Base-by-base conservation (phyloP, 2,888 invertebrate genomes). In the Papilio gigon region DNA sequence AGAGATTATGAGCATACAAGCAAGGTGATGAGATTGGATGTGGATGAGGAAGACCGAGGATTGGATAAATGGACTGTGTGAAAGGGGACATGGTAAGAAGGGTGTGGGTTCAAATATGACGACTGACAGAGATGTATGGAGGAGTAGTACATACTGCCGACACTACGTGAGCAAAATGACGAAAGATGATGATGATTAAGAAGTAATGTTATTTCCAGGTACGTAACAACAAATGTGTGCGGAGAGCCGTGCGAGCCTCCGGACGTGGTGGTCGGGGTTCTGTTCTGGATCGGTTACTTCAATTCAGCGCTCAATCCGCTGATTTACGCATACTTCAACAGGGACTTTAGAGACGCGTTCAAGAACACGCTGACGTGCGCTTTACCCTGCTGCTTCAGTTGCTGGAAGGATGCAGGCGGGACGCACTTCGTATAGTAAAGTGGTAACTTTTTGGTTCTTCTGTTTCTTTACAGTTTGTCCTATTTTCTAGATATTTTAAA, bases 201-300 rank as follows among this genome's bases (percentile, higher is more conserved):
- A 14, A 1, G 5, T 1, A 22, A 37, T 20, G 9, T 56, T 65
- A 0, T 14, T 33, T 79, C 63, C 92, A 97, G 97, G 97, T 97
- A 97, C 83, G 95, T 97, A 68, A 96, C 95, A 79, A 95, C 96
- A 69, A 95, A 96, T 70, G 88, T 97, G 0, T 97, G 98, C 84
- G 97, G 97, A 1, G 94, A 95, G 64, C 93, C 94, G 4, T 98
- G 98, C 88, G 94, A 95, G 75, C 96, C 97, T 64, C 98, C 98
- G 0, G 94, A 95, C 22, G 94, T 97, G 60, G 95, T 99, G 8
- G 97, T 98, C 66, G 96, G 97, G 12, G 94, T 97, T 22, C 94
- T 98, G 17, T 99, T 99, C 93, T 98, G 98, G 99, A 97, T 99
- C 78, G 99, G 99, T 71, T 99, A 99, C 92, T 97, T 97, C 92